Evolutionary conservation across 2,113 vertebrate genomes (phyloP), one percentile per base, ranked within the genome.

Genomic region (crab-eating macaque (Macaca fascicularis)): DNA sequence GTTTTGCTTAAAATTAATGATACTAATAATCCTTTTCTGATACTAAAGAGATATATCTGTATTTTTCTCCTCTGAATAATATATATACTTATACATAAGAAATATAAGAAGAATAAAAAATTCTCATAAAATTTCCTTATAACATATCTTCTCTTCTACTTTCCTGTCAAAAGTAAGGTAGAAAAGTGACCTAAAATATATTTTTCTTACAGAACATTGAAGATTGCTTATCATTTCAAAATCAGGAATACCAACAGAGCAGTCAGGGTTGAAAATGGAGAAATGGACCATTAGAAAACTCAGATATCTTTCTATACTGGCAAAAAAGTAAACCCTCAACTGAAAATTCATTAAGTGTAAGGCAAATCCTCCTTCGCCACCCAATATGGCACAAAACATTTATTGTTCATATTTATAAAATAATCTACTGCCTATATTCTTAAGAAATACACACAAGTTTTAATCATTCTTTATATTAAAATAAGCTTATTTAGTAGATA

Each of bases 1-100:
- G 23, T 76, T 80, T 93, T 86, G 55, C n/a, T 94, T 94, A 72
- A 85, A 94, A 75, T 74, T 76, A 82, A 14, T 81, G 72, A 67
- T 8, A 43, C 6, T 94, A 61, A 38, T 38, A 35, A 90, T 76
- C 67, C 23, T 22, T 92, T 40, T 76, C 6, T 59, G 22, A 57
- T 50, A 67, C 7, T 69, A n/a, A n/a, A 92, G 16, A 55, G 12
- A n/a, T 75, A 5, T 25, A 80, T 25, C 23, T 79, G 35, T 43
- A 67, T 86, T 79, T 96, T 87, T 92, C 57, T 94, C 64, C 45
- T 94, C 16, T 59, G 59, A 93, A 43, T 5, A 88, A 87, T 23
- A 38, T 64, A 96, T 72, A 61, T 90, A 35, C 78, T 75, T 86
- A 59, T 22, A 48, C 19, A 10, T 76, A 64, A 86, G 35, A 90